Conservation (phyloP, 1,140 invertebrate species). For the Diploscapter pachys region DNA sequence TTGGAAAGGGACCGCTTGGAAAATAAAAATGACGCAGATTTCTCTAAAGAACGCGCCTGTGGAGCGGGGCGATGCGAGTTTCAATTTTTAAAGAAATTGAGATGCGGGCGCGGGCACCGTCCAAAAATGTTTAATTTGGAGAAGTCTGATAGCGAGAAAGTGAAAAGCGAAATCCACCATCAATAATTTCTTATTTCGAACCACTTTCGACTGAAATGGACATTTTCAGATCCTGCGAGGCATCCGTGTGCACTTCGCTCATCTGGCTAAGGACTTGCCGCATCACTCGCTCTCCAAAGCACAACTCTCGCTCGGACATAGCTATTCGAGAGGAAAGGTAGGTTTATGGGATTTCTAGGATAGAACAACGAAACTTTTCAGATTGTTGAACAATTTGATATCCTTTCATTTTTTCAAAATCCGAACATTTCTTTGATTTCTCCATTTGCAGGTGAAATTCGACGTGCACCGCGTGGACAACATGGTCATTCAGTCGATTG, state of each 20-base stretch:
- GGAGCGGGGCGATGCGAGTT: too few relatives aligned
- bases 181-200: constrained; percentile 22
- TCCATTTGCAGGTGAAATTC: constrained; percentile 81
- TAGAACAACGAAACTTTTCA: too few relatives aligned
- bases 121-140: too few relatives aligned
- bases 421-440: background rate
- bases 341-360: background rate
- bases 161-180: background rate
- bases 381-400: too few relatives aligned
- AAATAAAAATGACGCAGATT: too few relatives aligned
- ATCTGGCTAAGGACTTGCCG: constrained; percentile 85
- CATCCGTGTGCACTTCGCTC: constrained; percentile 79
- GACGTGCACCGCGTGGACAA: constrained; percentile 97
- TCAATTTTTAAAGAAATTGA: too few relatives aligned
- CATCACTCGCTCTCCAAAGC: constrained; percentile 76
- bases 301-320: constrained; percentile 90
- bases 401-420: too few relatives aligned
- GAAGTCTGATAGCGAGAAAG: background rate
- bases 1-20: background rate
- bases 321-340: constrained; percentile 80
- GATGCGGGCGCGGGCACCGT: too few relatives aligned
- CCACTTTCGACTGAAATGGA: background rate
- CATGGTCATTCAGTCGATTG: constrained; percentile 99
- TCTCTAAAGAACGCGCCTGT: too few relatives aligned
- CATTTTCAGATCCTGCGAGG: constrained; percentile 33